Evolutionary conservation across 2,113 vertebrate species (phyloP).

Genomic region (Australoheros scitulus): DNA sequence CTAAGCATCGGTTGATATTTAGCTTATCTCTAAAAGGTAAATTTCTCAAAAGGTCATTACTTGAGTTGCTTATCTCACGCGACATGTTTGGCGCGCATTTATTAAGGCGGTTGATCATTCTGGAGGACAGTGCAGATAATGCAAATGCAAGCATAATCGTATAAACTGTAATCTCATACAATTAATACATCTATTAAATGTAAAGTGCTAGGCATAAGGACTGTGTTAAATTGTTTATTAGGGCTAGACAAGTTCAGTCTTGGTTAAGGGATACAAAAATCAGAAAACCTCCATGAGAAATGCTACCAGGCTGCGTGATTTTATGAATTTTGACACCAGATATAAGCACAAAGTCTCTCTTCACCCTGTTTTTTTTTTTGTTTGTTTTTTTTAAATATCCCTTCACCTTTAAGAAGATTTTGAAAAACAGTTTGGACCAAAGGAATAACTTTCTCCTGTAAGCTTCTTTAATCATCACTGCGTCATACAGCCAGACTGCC

Average conservation of each 20-base stretch:
- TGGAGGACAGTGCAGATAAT: slow-evolving; percentile 69
- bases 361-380: slow-evolving; percentile 21
- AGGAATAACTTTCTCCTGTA: background rate
- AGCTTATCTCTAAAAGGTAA: slow-evolving; percentile 16
- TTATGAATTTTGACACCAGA: slow-evolving; percentile 40
- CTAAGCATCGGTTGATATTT: background rate
- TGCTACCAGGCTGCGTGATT: slow-evolving; percentile 45
- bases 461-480: slow-evolving; percentile 76
- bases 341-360: slow-evolving; percentile 57
- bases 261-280: slow-evolving; percentile 51
- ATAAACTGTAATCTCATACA: slow-evolving; percentile 52
- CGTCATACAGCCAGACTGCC: slow-evolving; percentile 84
- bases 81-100: slow-evolving; percentile 8
- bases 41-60: slow-evolving; percentile 30
- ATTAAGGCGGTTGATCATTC: slow-evolving; percentile 48
- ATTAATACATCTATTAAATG: slow-evolving; percentile 64
- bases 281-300: slow-evolving; percentile 38
- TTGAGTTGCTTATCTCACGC: slow-evolving; percentile 40
- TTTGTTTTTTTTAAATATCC: background rate
- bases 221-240: slow-evolving; percentile 45
- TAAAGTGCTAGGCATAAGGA: slow-evolving; percentile 75
- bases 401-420: slow-evolving; percentile 1
- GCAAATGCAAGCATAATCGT: slow-evolving; percentile 62
- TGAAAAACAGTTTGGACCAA: slow-evolving; percentile 16
- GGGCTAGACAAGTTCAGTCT: slow-evolving; percentile 59